Base-by-base conservation (phyloP, 1,140 invertebrate species). In the Drosophila varians region DNA sequence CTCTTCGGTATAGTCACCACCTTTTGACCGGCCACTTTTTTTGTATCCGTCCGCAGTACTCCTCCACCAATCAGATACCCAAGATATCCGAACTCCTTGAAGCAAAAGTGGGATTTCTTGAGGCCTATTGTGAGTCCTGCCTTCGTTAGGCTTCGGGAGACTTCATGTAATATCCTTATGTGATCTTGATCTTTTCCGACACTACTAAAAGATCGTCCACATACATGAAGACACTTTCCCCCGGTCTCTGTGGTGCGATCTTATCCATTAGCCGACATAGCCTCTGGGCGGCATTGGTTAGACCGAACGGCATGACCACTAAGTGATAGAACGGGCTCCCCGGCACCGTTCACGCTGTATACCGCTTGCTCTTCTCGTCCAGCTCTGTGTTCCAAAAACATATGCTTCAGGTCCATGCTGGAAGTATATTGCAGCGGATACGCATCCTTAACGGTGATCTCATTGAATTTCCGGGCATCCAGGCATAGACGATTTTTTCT, bases 111-210 rank as follows among this genome's bases (percentile, higher is more conserved):
- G 28, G 87, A 91, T 76, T n/a, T n/a, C n/a, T n/a, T n/a, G n/a
- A n/a, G n/a, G n/a, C n/a, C n/a, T n/a, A 93, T 76, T 14, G 91
- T n/a, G n/a, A 93, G 58, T 16, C 89, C 84, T 6, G 91, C 55
- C n/a, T 14, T 14, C 9, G 6, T 26, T 2, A 43, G 12, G 14
- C 38, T 26, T 4, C 26, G 36, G 4, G 38, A 11, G 1, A 54
- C 51, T 12, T 26, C 9, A 0, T 23, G 4, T 21, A 54, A 16
- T 2, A 14, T 6, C 2, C 7, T 9, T 1, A 54, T 7, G 6
- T 54, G 51, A 9, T 23, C 28, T 9, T 80, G 57, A 25, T 84
- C 0, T 46, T 57, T 8, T 54, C 12, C 1, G 71, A 49, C 6
- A 74, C 31, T 11, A 86, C 60, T 1, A 89, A 61, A 1, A 90